These are phyloP conservation scores for Synanthedon tipuliformis DNA, from an alignment of 2,888 invertebrate species.

Conservation along the genomic window DNA sequence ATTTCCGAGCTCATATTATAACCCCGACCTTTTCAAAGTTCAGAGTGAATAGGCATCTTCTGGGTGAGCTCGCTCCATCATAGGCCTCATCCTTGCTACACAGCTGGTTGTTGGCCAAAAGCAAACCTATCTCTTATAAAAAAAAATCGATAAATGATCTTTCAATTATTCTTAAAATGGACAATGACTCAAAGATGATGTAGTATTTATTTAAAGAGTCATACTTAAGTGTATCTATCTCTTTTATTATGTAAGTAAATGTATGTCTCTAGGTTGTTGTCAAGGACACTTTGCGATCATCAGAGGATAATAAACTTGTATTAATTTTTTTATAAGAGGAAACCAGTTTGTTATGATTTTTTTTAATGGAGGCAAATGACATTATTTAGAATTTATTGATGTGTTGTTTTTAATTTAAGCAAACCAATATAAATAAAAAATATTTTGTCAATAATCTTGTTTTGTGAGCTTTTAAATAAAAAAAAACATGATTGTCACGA, in stretches of 20 bases:
- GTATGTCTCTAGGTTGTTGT: constrained; percentile 1
- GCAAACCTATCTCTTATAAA: too few relatives aligned
- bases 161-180: constrained; percentile 7
- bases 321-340: not conserved
- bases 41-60: too few relatives aligned
- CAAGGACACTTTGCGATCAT: constrained; percentile 1
- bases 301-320: not conserved
- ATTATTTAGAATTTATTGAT: not conserved
- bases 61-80: too few relatives aligned
- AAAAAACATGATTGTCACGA: too few relatives aligned
- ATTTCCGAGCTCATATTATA: too few relatives aligned
- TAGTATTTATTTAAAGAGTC: not conserved
- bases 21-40: too few relatives aligned
- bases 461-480: too few relatives aligned
- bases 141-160: not conserved
- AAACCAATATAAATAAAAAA: too few relatives aligned
- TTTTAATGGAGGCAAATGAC: not conserved
- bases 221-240: not conserved
- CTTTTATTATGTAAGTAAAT: constrained; percentile 1
- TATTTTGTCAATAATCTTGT: too few relatives aligned
- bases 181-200: constrained; percentile 13
- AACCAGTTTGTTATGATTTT: not conserved
- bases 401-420: too few relatives aligned
- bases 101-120: too few relatives aligned
- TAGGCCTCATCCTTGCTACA: too few relatives aligned